These are phyloP conservation scores for Menidia beryllina DNA, from an alignment of 2,113 vertebrate species.

Conservation along the genomic window DNA sequence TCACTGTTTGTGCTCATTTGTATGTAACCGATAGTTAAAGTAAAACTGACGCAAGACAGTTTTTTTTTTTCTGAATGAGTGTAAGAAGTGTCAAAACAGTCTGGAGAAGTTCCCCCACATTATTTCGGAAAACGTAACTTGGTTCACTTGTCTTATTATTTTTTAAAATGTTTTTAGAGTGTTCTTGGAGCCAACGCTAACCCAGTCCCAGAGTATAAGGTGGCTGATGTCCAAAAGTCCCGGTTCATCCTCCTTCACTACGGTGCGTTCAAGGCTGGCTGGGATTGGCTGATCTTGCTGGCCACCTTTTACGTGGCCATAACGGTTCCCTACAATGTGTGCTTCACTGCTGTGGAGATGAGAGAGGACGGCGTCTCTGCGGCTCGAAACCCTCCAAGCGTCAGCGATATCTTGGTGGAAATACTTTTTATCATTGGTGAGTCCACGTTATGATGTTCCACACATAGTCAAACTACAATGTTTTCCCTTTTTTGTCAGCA, in stretches of 20 bases:
- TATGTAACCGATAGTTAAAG: too few relatives aligned
- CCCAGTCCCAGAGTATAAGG: constrained; percentile 86
- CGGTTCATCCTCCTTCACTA: constrained; percentile 87
- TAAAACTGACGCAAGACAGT: too few relatives aligned
- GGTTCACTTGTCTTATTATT: not conserved
- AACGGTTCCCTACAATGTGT: constrained; percentile 87
- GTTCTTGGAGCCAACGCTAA: constrained; percentile 85
- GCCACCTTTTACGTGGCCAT: constrained; percentile 88
- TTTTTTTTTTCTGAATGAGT: too few relatives aligned
- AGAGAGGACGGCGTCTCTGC: constrained; percentile 76
- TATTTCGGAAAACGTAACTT: not conserved
- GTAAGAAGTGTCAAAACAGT: too few relatives aligned
- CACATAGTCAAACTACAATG: not conserved
- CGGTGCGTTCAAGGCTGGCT: constrained; percentile 88
- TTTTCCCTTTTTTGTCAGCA: not conserved
- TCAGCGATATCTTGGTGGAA: constrained; percentile 87
- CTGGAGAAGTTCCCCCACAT: not conserved
- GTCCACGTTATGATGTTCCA: not conserved
- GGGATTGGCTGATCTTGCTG: constrained; percentile 87
- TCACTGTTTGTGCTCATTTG: not conserved
- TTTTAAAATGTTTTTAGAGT: constrained; percentile 50
- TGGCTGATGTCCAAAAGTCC: constrained; percentile 86
- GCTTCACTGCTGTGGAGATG: constrained; percentile 79
- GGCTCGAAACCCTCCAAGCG: constrained; percentile 81
- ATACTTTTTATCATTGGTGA: constrained; percentile 88